Base-by-base conservation (phyloP, 30 jellyfish, hydroid and myxozoan species). In the Pseudorhiza aurosa region DNA sequence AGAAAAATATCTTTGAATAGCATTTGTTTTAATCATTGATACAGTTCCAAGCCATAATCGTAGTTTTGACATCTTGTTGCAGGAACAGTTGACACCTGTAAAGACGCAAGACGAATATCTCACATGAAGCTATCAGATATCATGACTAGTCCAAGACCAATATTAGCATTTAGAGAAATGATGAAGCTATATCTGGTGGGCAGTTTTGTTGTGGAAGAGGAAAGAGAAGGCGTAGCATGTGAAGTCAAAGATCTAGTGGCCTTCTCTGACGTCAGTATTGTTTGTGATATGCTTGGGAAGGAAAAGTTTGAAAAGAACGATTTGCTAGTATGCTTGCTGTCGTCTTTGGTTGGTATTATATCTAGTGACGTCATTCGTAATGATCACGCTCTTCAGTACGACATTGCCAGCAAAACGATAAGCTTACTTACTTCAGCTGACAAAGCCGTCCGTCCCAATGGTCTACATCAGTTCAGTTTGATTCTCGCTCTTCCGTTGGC, bases 281-380 rank as follows among this genome's bases (percentile, higher is more conserved):
- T 80, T 0, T 80, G 91, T 58, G 77, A 46, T 2, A 80, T 80
- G 91, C 77, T 80, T 10, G 27, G n/a, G 39, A 24, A 45, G 35
- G 84, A 64, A 49, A 51, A 12, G 9, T 65, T 80, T 25, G 9
- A 46, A 64, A 65, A 80, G 37, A 49, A 28, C 24, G 84, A 65
- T 65, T 56, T 80, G 6, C 55, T 80, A 68, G 51, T 80, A 0
- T 80, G 91, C 60, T 39, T 80, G 45, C 58, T 68, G 25, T 80
- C 91, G 26, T 80, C 91, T 4, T 40, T 80, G 25, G 77, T 80
- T 18, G 91, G 91, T 14, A 50, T 80, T 26, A 26, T 80, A 32
- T 46, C 84, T 2, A 80, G 84, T 51, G 91, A 80, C 19, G 57
- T 57, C 11, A 35, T 68, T 3, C 33, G 39, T 47, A 65, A 55